Evolutionary conservation across 2,797 vertebrate genomes (phyloP), one percentile per base, ranked within the genome.

Genomic region (Odontamblyopus lacepedii): DNA sequence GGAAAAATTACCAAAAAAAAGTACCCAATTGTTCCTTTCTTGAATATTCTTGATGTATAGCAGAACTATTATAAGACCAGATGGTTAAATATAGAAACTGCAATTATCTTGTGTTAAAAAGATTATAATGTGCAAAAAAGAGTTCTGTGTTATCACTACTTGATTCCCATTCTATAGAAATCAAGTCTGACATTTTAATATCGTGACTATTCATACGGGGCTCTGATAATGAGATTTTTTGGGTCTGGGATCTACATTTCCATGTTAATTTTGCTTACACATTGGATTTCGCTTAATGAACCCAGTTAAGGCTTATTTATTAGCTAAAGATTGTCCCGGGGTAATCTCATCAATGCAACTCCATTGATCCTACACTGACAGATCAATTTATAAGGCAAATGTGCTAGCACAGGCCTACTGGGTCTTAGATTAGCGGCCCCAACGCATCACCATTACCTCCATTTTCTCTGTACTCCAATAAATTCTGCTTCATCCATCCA

Each of bases 281-380:
- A 48, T 70, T 13, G 71, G 19, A 50, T 63, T 23, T 19, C 51
- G 23, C 67, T 65, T 16, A 55, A 62, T 74, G 30, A 66, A 67
- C 44, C n/a, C 30, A 55, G 41, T 53, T 38, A 29, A 70, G 13
- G 48, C 65, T 23, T n/a, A 65, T 11, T 56, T 64, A 30, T 50
- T 73, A 61, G 56, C 32, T 67, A 13, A 65, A 73, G 12, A 64
- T 29, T 57, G 32, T 55, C 69, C 53, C 35, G 7, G 4, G 69
- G 18, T 62, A 13, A 30, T 59, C 41, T 66, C 41, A 78, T 73
- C 53, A 74, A 50, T 41, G 27, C 23, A 16, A 64, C 50, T 67
- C 19, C 18, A 77, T 88, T 71, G 75, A 82, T 83, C 81, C 84
- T 3, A 63, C 55, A 63, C 63, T 19, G 61, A 70, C 44, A 70